A percentile compares a stretch with the other conserved stretches of the same genome.
These are phyloP conservation scores for Oreochromis spilurus DNA, from an alignment of 2,113 vertebrate species.

Conservation along the genomic window DNA sequence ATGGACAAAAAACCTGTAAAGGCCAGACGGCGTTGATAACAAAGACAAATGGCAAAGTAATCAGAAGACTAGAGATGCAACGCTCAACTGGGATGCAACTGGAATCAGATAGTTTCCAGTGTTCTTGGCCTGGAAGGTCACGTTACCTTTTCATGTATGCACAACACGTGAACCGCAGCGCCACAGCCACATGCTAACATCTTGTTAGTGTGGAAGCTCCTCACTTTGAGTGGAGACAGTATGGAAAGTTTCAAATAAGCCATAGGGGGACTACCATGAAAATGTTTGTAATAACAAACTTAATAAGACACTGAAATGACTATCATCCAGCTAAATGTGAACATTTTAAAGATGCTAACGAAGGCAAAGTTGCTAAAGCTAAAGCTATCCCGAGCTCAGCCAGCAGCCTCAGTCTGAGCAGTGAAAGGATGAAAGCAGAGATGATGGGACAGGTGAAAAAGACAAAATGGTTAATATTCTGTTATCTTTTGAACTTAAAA, in stretches of 20 bases:
- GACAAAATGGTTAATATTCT: neutral
- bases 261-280: neutral
- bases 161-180: neutral
- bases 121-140: neutral
- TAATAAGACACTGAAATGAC: neutral
- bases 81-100: neutral
- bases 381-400: neutral
- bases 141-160: neutral
- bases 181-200: neutral
- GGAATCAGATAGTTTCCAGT: neutral
- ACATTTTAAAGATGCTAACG: neutral
- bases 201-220: neutral
- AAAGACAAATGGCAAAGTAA: neutral
- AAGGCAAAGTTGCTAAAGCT: neutral
- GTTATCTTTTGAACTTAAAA: neutral
- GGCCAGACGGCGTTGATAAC: neutral
- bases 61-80: neutral
- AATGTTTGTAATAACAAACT: neutral
- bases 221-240: neutral
- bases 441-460: neutral
- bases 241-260: neutral
- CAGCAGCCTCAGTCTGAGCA: neutral
- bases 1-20: neutral
- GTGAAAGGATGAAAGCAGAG: neutral
- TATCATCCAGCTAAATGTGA: neutral